Evolutionary conservation across 2,888 invertebrate species (phyloP).

Genomic region (Drosophila histrio): DNA sequence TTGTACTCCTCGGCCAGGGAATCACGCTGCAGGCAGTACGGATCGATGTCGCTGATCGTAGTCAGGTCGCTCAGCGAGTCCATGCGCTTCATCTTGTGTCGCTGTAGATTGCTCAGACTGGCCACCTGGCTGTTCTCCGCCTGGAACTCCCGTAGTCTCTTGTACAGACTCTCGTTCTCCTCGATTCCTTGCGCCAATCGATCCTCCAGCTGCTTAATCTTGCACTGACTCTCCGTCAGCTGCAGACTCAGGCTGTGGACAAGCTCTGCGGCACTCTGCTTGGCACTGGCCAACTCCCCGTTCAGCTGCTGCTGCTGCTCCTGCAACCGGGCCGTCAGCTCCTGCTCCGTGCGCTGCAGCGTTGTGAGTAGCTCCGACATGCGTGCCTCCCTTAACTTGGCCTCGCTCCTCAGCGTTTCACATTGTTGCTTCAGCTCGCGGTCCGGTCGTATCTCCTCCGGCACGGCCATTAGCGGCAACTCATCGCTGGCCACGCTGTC

Average conservation of each 20-base stretch:
- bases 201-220: constrained; percentile 83
- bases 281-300: constrained; percentile 88
- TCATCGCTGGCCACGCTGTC: constrained; percentile 86
- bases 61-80: constrained; percentile 93
- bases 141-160: constrained; percentile 90
- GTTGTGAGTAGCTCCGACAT: constrained; percentile 91
- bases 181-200: constrained; percentile 89
- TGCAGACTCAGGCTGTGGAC: constrained; percentile 89
- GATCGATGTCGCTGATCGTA: constrained; percentile 91
- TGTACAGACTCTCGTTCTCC: constrained; percentile 90
- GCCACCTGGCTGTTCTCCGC: constrained; percentile 83
- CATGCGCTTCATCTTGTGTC: constrained; percentile 86
- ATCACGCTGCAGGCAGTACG: constrained; percentile 90
- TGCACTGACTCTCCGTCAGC: constrained; percentile 88
- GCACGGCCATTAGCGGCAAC: constrained; percentile 77
- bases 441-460: constrained; percentile 82
- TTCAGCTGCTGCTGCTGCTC: constrained; percentile 88
- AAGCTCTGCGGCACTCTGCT: constrained; percentile 89
- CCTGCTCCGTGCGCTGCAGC: constrained; percentile 91
- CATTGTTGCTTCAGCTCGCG: constrained; percentile 90
- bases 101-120: constrained; percentile 82
- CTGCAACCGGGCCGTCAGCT: constrained; percentile 88
- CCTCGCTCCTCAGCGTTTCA: constrained; percentile 89
- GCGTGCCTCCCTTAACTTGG: constrained; percentile 89
- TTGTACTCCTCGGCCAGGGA: constrained; percentile 92